Evolutionary conservation across 2,113 vertebrate genomes (phyloP).

Genomic region (Oryzias melastigma): DNA sequence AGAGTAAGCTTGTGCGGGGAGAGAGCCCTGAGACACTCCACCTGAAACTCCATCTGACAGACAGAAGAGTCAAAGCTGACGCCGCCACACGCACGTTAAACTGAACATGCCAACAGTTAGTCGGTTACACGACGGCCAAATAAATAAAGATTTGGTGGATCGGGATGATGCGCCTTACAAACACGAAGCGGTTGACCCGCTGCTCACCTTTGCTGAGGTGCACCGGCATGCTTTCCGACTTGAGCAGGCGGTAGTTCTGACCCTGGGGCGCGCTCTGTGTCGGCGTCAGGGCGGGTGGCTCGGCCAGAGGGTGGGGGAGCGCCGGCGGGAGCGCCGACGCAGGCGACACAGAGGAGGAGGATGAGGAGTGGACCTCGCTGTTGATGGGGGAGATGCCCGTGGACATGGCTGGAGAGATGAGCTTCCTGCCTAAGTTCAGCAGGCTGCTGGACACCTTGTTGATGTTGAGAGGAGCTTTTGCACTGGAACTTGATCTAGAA

Average conservation of each 20-base stretch:
- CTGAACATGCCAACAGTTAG: constrained; percentile 21
- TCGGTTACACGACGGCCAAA: neutral
- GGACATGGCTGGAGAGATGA: constrained; percentile 87
- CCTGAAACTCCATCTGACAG: constrained; percentile 81
- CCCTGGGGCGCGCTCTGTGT: constrained; percentile 49
- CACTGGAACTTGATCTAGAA: constrained; percentile 56
- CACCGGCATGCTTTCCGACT: constrained; percentile 97
- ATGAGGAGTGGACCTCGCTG: constrained; percentile 68
- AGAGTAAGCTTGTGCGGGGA: constrained; percentile 79
- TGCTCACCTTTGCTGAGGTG: constrained; percentile 92
- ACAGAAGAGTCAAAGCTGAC: constrained; percentile 62
- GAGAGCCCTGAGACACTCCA: constrained; percentile 78
- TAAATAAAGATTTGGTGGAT: neutral
- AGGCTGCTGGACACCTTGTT: constrained; percentile 98
- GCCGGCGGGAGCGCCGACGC: constrained; percentile 37
- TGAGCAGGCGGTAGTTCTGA: constrained; percentile 88
- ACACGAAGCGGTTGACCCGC: neutral
- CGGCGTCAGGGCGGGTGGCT: constrained; percentile 57
- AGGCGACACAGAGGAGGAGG: constrained; percentile 48
- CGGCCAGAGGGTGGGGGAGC: constrained; percentile 54
- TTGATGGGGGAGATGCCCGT: constrained; percentile 68
- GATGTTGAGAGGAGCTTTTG: constrained; percentile 91
- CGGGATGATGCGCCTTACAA: neutral
- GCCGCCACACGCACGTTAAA: constrained; percentile 19
- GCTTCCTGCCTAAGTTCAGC: constrained; percentile 92